A percentile compares a stretch with the other conserved stretches of the same genome.
phyloP scores from a whole-genome alignment of 2,797 vertebrate species.

The Threskiornis aethiopicus region DNA sequence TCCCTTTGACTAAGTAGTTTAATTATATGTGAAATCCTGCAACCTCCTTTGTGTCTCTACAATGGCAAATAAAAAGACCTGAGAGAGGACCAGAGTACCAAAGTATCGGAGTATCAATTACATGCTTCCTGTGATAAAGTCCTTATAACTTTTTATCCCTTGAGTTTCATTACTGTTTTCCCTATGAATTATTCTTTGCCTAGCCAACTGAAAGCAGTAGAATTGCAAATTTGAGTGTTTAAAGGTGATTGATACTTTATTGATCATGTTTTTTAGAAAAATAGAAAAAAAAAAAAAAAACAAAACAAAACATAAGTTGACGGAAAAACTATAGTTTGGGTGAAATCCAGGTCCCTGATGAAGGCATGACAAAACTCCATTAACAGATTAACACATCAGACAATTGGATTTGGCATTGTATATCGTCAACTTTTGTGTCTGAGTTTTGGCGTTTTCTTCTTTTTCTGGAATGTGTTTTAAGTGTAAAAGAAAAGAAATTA shows the following conservation, averaged over 20 bases:
- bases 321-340: background rate
- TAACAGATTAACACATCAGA: background rate
- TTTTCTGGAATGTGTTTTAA: background rate
- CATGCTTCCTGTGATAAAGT: background rate
- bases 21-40: conserved; percentile 45
- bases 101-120: background rate
- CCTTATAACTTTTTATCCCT: background rate
- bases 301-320: too few relatives aligned
- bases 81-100: background rate
- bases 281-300: background rate
- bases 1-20: conserved; percentile 40
- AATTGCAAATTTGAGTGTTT: background rate
- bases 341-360: background rate
- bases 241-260: background rate
- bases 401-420: background rate
- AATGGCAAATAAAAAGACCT: conserved; percentile 8
- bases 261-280: background rate
- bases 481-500: background rate
- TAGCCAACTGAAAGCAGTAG: background rate
- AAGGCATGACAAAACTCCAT: background rate
- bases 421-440: background rate
- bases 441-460: background rate
- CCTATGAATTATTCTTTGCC: background rate
- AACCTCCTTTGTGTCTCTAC: background rate
- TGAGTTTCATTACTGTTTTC: background rate